Conservation (phyloP, 1,140 invertebrate genomes). For the Pogonognathellus flavescens region DNA sequence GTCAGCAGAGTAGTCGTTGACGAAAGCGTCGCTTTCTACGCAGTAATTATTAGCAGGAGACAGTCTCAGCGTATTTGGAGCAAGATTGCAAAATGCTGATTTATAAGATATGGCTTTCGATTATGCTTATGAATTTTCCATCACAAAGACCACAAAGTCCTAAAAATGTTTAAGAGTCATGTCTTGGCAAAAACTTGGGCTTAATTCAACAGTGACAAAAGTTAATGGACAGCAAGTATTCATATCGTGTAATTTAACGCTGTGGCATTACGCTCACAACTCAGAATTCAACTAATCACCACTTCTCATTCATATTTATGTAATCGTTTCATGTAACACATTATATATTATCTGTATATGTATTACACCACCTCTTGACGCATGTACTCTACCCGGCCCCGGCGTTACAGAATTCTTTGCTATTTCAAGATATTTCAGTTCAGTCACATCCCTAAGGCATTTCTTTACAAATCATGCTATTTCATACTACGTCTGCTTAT, state of each 20-base stretch:
- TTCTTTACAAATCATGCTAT: too few species aligned
- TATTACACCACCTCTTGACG: too few species aligned
- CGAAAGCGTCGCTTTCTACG: background rate
- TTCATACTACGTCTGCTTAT: too few species aligned
- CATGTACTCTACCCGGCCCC: too few species aligned
- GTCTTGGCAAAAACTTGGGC: background rate
- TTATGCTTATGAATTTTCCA: slow-evolving; percentile 15
- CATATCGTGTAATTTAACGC: background rate
- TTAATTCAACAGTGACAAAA: slow-evolving; percentile 25
- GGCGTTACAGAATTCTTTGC: too few species aligned
- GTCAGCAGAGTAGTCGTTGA: background rate
- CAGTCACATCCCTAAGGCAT: too few species aligned
- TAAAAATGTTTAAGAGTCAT: background rate
- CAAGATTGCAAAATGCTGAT: background rate
- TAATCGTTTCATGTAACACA: too few species aligned
- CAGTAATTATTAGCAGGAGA: background rate
- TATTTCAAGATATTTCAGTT: too few species aligned
- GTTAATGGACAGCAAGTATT: slow-evolving; percentile 23
- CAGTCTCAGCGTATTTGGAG: background rate
- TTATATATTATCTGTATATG: too few species aligned
- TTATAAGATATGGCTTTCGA: background rate
- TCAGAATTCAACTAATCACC: too few species aligned
- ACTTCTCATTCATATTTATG: too few species aligned
- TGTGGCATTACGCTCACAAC: too few species aligned
- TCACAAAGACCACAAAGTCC: background rate